phyloP scores from a whole-genome alignment of 1,140 invertebrate genomes.

The Parapsyche elsis region DNA sequence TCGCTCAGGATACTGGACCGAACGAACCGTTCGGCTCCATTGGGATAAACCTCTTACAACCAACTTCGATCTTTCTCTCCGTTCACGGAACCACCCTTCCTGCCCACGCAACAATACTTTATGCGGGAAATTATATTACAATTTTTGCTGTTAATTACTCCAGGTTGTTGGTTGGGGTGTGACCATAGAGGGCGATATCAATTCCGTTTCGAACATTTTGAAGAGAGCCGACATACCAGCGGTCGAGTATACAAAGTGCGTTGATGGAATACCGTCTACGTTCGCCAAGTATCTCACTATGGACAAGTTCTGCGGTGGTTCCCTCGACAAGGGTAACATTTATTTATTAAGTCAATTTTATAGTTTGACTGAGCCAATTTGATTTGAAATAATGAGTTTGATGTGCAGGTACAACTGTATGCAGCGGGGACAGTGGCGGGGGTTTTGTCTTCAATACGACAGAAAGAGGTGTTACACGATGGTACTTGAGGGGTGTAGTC shows the following conservation, averaged over 20 bases:
- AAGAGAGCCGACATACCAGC: not conserved
- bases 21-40: no score
- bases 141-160: no score
- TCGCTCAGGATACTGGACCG: no score
- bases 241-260: conserved; percentile 7
- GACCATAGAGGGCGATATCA: not conserved
- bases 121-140: no score
- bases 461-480: not conserved
- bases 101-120: no score
- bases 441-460: conserved; percentile 23
- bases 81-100: no score
- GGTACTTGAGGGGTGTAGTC: conserved; percentile 41
- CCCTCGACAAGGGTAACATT: not conserved
- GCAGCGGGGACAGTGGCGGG: conserved; percentile 45
- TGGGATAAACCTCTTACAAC: no score
- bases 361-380: not conserved
- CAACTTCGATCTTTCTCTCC: no score
- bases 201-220: not conserved
- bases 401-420: conserved; percentile 37
- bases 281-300: conserved; percentile 11
- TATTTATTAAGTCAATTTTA: not conserved
- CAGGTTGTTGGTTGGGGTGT: conserved; percentile 39
- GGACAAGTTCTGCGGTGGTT: conserved; percentile 42
- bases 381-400: no score
- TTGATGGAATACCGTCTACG: not conserved